Percentiles rank a stretch among this genome's conserved stretches.
Conservation (phyloP, 2,888 invertebrate genomes). For the Trissonchulus sp. region DNA sequence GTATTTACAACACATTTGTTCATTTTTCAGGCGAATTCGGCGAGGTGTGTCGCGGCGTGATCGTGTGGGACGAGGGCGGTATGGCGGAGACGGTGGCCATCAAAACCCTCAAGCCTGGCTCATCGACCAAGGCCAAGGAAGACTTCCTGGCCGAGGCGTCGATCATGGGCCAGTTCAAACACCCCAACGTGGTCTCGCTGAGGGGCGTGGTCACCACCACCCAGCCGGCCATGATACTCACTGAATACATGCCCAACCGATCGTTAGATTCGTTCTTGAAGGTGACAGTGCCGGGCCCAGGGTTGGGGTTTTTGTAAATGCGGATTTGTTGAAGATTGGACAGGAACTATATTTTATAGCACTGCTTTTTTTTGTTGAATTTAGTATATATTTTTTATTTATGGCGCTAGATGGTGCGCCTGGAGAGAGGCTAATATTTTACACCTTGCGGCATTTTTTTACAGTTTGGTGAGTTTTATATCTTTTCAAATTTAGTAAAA, state of each 20-base stretch:
- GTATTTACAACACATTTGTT: too few species aligned
- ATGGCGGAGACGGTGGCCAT: slow-evolving; percentile 79
- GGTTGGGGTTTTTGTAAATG: neutral
- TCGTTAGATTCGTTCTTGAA: slow-evolving; percentile 86
- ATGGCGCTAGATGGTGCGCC: too few species aligned
- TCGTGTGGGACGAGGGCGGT: neutral
- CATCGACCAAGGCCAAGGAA: slow-evolving; percentile 85
- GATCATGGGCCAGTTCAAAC: slow-evolving; percentile 99
- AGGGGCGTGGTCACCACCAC: slow-evolving; percentile 55
- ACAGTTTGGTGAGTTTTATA: too few species aligned
- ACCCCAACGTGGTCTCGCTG: slow-evolving; percentile 95
- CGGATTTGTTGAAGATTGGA: neutral
- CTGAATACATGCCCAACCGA: slow-evolving; percentile 99
- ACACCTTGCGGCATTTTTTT: too few species aligned
- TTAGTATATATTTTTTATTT: too few species aligned
- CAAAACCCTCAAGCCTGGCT: slow-evolving; percentile 78
- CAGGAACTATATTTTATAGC: neutral
- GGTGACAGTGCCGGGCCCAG: too few species aligned
- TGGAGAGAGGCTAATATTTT: too few species aligned
- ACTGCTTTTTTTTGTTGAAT: neutral
- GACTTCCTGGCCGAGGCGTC: slow-evolving; percentile 98
- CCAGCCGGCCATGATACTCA: slow-evolving; percentile 85
- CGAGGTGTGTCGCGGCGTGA: slow-evolving; percentile 80
- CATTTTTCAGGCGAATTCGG: slow-evolving; percentile 74
- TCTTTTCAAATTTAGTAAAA: too few species aligned